A percentile compares a stretch with the other conserved stretches of the same genome.
These are phyloP conservation scores for Leptoteleia sp. DNA, from an alignment of 1,140 invertebrate genomes.

Conservation along the genomic window DNA sequence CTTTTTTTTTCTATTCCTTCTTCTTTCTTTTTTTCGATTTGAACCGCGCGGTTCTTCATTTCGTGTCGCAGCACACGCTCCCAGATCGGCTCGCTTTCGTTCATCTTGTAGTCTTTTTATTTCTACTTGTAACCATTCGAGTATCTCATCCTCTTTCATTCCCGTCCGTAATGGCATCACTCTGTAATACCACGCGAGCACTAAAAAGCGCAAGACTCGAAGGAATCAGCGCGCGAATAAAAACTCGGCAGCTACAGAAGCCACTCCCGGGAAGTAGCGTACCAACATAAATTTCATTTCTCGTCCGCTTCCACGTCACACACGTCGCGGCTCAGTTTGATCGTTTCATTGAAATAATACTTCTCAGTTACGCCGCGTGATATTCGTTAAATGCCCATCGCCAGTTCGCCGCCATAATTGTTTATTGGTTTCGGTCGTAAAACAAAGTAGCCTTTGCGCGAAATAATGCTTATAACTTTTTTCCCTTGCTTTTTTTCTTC, in stretches of 20 bases:
- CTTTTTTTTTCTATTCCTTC: too few relatives aligned
- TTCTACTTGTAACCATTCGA: conserved; percentile 58
- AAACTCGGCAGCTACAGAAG: conserved; percentile 68
- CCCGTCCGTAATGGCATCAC: conserved; percentile 58
- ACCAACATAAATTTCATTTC: conserved; percentile 70
- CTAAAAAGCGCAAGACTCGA: conserved; percentile 58
- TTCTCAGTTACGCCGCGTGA: conserved; percentile 34
- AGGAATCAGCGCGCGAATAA: conserved; percentile 68
- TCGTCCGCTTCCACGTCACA: conserved; percentile 58
- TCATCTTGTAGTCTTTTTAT: conserved; percentile 57
- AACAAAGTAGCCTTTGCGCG: not conserved
- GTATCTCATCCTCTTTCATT: conserved; percentile 65
- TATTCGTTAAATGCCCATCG: conserved; percentile 48
- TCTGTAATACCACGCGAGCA: conserved; percentile 58
- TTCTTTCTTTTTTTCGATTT: conserved; percentile 49
- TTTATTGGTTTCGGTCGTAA: conserved; percentile 1
- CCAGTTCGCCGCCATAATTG: conserved; percentile 21
- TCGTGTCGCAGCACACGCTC: conserved; percentile 55
- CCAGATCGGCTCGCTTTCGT: conserved; percentile 46
- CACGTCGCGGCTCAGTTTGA: conserved; percentile 44
- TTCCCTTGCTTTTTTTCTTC: too few relatives aligned
- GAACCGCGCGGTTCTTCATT: conserved; percentile 28
- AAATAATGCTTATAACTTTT: too few relatives aligned
- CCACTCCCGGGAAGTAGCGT: conserved; percentile 66
- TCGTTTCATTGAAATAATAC: conserved; percentile 62